These are phyloP conservation scores for Neoascia interrupta DNA, from an alignment of 2,888 invertebrate species.

Conservation along the genomic window DNA sequence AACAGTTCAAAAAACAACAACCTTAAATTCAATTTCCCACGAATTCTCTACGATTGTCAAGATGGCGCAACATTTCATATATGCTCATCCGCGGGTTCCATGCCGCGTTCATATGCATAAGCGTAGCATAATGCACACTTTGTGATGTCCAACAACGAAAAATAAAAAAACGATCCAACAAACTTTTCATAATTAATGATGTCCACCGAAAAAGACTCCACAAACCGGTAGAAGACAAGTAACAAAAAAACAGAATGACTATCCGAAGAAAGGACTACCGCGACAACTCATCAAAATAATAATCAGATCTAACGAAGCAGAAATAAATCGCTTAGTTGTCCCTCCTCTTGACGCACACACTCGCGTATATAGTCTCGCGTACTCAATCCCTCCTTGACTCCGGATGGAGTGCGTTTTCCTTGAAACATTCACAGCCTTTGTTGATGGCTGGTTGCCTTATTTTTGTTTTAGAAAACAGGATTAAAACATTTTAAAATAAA, in stretches of 20 bases:
- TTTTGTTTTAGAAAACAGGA: conserved; percentile 55
- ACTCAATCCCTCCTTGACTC: conserved; percentile 41
- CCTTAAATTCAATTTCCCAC: too few species aligned
- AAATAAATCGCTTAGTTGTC: conserved; percentile 72
- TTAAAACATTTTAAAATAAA: conserved; percentile 54
- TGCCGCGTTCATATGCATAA: too few species aligned
- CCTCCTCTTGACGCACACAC: conserved; percentile 60
- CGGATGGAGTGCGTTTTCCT: too few species aligned
- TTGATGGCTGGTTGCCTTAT: not conserved
- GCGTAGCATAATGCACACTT: not conserved
- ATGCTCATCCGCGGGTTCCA: too few species aligned
- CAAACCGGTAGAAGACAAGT: conserved; percentile 1
- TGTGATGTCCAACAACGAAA: not conserved
- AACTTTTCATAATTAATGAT: conserved; percentile 62
- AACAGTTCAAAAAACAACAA: too few species aligned
- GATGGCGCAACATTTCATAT: too few species aligned
- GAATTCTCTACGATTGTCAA: too few species aligned
- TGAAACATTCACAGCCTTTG: too few species aligned
- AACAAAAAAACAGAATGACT: not conserved
- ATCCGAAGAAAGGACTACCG: conserved; percentile 60
- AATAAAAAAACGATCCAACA: not conserved
- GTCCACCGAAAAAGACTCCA: conserved; percentile 57
- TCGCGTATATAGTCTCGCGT: too few species aligned
- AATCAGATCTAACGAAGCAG: conserved; percentile 72
- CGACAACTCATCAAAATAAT: conserved; percentile 69